These are phyloP conservation scores for Amblyraja radiata DNA, from an alignment of 2,797 vertebrate species.

Conservation along the genomic window DNA sequence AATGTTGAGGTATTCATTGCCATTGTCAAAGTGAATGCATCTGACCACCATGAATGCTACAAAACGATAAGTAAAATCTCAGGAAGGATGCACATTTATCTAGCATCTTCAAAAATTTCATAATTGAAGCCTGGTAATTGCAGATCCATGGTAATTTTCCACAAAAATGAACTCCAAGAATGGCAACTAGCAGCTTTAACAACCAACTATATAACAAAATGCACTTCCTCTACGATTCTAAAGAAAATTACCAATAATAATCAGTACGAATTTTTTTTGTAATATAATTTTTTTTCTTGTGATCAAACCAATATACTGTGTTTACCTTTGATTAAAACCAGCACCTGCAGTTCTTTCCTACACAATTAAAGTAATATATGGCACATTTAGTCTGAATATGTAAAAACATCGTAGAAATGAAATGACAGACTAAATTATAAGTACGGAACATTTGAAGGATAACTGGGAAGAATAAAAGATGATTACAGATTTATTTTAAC, in stretches of 20 bases:
- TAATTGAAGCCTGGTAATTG: not conserved
- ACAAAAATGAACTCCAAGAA: not conserved
- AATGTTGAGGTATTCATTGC: slow-evolving; percentile 23
- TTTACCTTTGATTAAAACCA: too few species aligned
- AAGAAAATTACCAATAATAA: not conserved
- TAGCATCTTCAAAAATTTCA: not conserved
- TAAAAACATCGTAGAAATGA: not conserved
- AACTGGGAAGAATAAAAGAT: not conserved
- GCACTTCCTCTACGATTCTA: not conserved
- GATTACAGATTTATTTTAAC: not conserved
- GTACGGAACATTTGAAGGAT: not conserved
- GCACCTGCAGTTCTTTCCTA: too few species aligned
- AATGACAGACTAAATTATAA: not conserved
- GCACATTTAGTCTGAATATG: not conserved
- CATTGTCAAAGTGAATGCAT: not conserved
- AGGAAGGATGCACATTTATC: slow-evolving; percentile 21
- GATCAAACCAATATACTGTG: not conserved
- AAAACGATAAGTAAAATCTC: not conserved
- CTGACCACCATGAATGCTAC: not conserved
- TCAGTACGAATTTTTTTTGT: not conserved
- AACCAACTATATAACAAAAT: not conserved
- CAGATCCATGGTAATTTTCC: not conserved
- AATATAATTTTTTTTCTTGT: not conserved
- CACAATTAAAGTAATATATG: not conserved
- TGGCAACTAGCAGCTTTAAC: not conserved